These are phyloP conservation scores for Tethya wilhelma DNA, from an alignment of 37 sponge, comb jelly and placozoan species.

Conservation along the genomic window DNA sequence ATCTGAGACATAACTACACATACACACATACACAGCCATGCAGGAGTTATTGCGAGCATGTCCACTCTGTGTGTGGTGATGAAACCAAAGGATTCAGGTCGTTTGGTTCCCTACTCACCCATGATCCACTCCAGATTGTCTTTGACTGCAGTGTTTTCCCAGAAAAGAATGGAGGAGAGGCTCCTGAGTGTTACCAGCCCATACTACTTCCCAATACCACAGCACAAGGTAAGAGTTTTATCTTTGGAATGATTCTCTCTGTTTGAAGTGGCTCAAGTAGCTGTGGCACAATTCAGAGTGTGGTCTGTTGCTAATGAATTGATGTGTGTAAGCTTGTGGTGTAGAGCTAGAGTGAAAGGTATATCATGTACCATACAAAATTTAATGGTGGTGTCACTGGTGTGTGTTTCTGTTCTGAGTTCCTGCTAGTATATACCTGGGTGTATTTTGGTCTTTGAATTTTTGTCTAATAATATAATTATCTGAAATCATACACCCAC, in stretches of 20 bases:
- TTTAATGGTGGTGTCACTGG: too few species aligned
- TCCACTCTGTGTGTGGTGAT: neutral
- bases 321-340: too few species aligned
- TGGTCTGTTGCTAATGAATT: too few species aligned
- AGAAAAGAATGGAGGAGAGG: slow-evolving; percentile 23
- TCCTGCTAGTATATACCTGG: too few species aligned
- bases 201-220: neutral
- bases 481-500: too few species aligned
- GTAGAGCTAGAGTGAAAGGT: too few species aligned
- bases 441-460: neutral
- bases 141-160: slow-evolving; percentile 52
- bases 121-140: neutral
- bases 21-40: slow-evolving; percentile 25
- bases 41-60: slow-evolving; percentile 18
- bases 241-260: too few species aligned
- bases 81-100: neutral
- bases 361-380: too few species aligned
- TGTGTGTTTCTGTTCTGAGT: too few species aligned
- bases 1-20: neutral
- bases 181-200: slow-evolving; percentile 47
- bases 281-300: too few species aligned
- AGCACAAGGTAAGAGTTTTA: slow-evolving; percentile 2
- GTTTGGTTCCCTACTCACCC: neutral
- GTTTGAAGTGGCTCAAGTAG: too few species aligned
- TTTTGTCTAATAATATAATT: neutral